Evolutionary conservation across 2,113 vertebrate genomes (phyloP), one percentile per base, ranked within the genome.

Genomic region (Thunnus maccoyii): DNA sequence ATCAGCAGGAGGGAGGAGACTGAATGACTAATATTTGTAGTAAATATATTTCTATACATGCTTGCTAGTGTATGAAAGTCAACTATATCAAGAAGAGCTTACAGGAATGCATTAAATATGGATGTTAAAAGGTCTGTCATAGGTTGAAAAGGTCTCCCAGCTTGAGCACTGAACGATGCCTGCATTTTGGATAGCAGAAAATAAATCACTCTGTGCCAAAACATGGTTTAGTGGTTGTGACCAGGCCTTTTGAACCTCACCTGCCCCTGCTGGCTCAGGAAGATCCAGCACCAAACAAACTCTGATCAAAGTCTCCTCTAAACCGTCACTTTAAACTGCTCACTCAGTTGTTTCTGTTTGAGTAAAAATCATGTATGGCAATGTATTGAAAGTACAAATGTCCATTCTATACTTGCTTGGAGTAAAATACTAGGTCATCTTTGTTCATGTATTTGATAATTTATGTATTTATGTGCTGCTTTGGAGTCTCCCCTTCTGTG

Each of bases 381-480:
- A 41, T 70, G 9, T 36, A 36, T 36, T 27, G 25, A 16, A 4
- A 13, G 2, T 7, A 5, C 3, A 27, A 9, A 3, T 5, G 14
- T 67, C 12, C 17, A 41, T 18, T 50, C 17, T 25, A 64, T 32
- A 36, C 13, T 66, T 61, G 30, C 36, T 27, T 25, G 2, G 2
- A 44, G 4, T 32, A 16, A 50, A 14, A 30, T 13, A 6, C 22
- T 22, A 22, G 22, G 22, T 22, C 22, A 22, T 22, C 11, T 5
- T 32, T 32, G 30, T 46, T 56, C 6, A 3, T 20, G 12, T 16
- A 3, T 55, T 47, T 46, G 27, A 30, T 63, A 7, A 15, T 30
- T 30, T 30, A 74, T 86, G 36, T 41, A 41, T 50, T n/a, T n/a
- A n/a, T 5, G 32, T 72, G 56, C 20, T 65, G 44, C 14, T 50